Percentiles rank a stretch among this genome's conserved stretches.
Evolutionary conservation across 2,797 vertebrate genomes (phyloP).

Genomic region (Bradypodion pumilum): DNA sequence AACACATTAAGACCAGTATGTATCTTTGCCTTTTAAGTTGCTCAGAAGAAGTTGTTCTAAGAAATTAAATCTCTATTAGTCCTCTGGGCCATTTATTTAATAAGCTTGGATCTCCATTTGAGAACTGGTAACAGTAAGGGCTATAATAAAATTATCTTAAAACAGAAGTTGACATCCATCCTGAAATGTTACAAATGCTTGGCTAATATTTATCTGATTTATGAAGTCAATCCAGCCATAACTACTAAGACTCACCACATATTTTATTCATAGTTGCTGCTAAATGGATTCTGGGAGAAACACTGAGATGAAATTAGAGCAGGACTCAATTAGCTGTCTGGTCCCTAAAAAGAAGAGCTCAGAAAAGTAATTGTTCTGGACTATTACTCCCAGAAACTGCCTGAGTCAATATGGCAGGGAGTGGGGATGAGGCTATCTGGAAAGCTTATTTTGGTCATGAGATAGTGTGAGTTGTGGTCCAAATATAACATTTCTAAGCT

Average conservation of each 20-base stretch:
- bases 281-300: background rate
- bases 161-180: conserved; percentile 17
- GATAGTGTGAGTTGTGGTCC: background rate
- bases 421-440: no score
- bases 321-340: background rate
- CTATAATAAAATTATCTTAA: background rate
- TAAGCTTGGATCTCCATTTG: background rate
- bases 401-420: no score
- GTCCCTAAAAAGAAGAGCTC: background rate
- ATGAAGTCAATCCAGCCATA: background rate
- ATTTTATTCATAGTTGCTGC: background rate
- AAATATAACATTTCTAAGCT: background rate
- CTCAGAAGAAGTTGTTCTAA: conserved; percentile 29
- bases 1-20: conserved; percentile 18
- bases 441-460: no score
- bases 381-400: background rate
- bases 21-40: conserved; percentile 5
- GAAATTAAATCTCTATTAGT: conserved; percentile 30
- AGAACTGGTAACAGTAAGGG: conserved; percentile 4
- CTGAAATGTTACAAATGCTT: conserved; percentile 12
- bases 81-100: conserved; percentile 6
- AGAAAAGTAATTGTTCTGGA: background rate
- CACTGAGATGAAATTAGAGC: background rate
- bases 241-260: background rate
- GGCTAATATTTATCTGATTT: conserved; percentile 16